These are phyloP conservation scores for Syngnathus typhle DNA, from an alignment of 2,113 vertebrate genomes.

Conservation along the genomic window DNA sequence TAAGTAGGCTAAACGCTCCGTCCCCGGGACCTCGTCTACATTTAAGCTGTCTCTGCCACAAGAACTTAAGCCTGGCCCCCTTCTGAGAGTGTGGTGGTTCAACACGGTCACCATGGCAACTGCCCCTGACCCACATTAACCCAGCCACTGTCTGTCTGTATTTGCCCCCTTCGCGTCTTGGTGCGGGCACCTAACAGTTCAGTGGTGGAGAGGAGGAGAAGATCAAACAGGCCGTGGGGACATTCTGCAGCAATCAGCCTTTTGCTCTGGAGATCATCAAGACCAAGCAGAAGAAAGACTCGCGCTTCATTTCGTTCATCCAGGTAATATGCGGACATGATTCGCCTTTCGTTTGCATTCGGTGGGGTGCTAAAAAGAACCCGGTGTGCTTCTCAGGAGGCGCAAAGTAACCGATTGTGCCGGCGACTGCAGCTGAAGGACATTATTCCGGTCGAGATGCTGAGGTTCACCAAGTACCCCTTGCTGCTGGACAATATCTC, in stretches of 20 bases:
- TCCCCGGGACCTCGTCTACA: conserved; percentile 28
- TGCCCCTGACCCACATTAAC: conserved; percentile 28
- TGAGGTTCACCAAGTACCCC: conserved; percentile 94
- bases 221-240: conserved; percentile 89
- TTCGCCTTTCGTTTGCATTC: background rate
- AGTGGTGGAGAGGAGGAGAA: conserved; percentile 88
- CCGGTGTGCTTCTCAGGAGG: conserved; percentile 75
- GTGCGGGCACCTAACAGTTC: conserved; percentile 75
- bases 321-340: conserved; percentile 52
- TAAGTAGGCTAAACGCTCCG: conserved; percentile 41
- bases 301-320: conserved; percentile 88
- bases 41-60: conserved; percentile 29
- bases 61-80: conserved; percentile 25
- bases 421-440: conserved; percentile 94
- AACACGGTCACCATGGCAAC: conserved; percentile 32
- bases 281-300: conserved; percentile 94
- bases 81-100: conserved; percentile 25
- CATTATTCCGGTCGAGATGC: conserved; percentile 97
- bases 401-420: conserved; percentile 92
- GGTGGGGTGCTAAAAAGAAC: background rate
- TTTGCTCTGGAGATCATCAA: conserved; percentile 97
- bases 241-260: conserved; percentile 96
- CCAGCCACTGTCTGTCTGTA: conserved; percentile 20
- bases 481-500: conserved; percentile 94
- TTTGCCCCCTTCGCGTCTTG: conserved; percentile 12